These are phyloP conservation scores for Paratrypauchen microcephalus DNA, from an alignment of 2,797 vertebrate species.

Conservation along the genomic window DNA sequence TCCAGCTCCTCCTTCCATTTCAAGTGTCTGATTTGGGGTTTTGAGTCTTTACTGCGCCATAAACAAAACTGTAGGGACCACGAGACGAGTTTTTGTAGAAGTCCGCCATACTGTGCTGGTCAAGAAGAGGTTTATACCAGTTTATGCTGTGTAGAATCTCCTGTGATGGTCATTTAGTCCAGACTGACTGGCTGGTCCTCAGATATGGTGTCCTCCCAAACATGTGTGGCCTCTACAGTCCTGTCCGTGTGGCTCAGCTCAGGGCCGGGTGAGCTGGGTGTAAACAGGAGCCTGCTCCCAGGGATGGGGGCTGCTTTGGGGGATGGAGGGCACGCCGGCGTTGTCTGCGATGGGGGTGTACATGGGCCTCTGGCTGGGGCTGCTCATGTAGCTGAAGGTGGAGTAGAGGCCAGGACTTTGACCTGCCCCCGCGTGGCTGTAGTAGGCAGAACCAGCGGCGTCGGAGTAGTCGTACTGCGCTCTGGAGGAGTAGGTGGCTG, in stretches of 20 bases:
- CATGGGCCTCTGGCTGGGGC: constrained; percentile 91
- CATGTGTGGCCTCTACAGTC: background rate
- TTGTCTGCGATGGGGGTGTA: constrained; percentile 96
- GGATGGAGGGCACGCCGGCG: constrained; percentile 89
- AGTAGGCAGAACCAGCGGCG: constrained; percentile 91
- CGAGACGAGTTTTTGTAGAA: background rate
- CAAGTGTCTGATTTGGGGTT: constrained; percentile 72
- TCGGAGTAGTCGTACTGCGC: constrained; percentile 94
- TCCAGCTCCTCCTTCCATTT: constrained; percentile 59
- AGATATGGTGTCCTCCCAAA: background rate
- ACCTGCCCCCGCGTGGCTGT: constrained; percentile 83
- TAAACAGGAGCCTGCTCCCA: constrained; percentile 99
- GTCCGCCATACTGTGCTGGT: constrained; percentile 9
- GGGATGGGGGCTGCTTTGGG: constrained; percentile 95
- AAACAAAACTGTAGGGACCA: constrained; percentile 9
- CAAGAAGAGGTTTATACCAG: background rate
- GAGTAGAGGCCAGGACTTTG: constrained; percentile 89
- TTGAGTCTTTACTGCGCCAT: constrained; percentile 5
- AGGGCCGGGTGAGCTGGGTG: constrained; percentile 95
- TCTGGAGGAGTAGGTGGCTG: constrained; percentile 88
- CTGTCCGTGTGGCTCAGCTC: constrained; percentile 47
- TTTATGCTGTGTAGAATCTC: background rate
- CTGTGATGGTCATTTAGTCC: background rate
- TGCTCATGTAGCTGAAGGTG: constrained; percentile 91
- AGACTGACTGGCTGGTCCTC: background rate